Conservation (phyloP, 1,140 invertebrate genomes). For the Temnothorax curvispinosus region DNA sequence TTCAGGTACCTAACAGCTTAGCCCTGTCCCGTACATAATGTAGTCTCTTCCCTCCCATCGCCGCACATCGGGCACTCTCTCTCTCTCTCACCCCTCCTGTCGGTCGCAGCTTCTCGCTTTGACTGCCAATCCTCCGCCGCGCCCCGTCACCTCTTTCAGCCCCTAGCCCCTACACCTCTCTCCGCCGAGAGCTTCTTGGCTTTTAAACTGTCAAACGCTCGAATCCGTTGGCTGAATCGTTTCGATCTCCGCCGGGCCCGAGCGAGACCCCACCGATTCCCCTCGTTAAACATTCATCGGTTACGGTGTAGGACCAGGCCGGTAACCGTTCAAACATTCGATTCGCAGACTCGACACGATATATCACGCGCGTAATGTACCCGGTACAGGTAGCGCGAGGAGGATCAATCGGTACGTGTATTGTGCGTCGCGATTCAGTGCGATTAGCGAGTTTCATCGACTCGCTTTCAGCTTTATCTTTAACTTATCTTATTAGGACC, state of each 20-base stretch:
- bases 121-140: constrained; percentile 64
- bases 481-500: not conserved
- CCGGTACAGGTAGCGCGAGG: not conserved
- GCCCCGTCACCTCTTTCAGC: constrained; percentile 54
- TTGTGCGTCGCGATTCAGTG: not conserved
- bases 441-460: constrained; percentile 27
- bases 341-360: constrained; percentile 48
- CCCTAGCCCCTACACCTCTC: constrained; percentile 11
- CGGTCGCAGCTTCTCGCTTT: constrained; percentile 64
- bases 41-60: constrained; percentile 79
- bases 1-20: constrained; percentile 85
- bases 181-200: constrained; percentile 76
- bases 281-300: constrained; percentile 83
- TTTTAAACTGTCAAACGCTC: constrained; percentile 84
- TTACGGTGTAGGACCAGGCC: constrained; percentile 82
- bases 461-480: not conserved
- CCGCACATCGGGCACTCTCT: constrained; percentile 57
- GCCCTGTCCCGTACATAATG: constrained; percentile 86
- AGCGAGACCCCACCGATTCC: constrained; percentile 67
- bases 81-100: not conserved
- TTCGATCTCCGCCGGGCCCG: constrained; percentile 61
- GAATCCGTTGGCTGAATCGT: constrained; percentile 82
- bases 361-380: constrained; percentile 33
- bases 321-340: constrained; percentile 82
- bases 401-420: constrained; percentile 15